Conservation (phyloP, 2,888 invertebrate genomes). For the Lymantria monacha region DNA sequence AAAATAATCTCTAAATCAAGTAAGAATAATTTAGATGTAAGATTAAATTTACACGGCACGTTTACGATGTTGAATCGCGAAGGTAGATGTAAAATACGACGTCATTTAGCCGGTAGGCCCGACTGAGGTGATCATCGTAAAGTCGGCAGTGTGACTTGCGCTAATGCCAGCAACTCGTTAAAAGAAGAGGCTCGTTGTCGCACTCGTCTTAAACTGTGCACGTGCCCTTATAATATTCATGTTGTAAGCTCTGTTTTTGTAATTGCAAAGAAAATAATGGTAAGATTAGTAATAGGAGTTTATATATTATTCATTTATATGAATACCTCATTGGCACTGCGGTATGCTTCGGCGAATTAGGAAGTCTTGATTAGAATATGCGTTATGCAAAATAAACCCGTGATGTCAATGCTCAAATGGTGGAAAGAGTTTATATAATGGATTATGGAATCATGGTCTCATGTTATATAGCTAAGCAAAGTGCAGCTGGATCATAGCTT, state of each 20-base stretch:
- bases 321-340: too few species aligned
- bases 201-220: conserved; percentile 2
- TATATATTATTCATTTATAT: too few species aligned
- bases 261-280: background rate
- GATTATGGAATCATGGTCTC: too few species aligned
- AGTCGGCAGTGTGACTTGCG: conserved; percentile 13
- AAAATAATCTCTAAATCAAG: conserved; percentile 27
- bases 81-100: conserved; percentile 38
- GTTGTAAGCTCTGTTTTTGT: background rate
- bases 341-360: too few species aligned
- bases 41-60: conserved; percentile 38
- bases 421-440: too few species aligned
- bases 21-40: conserved; percentile 33
- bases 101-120: conserved; percentile 35
- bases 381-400: too few species aligned
- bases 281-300: background rate
- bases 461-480: too few species aligned
- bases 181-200: conserved; percentile 7
- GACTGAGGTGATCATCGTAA: conserved; percentile 36
- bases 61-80: conserved; percentile 32
- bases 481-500: too few species aligned
- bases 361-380: too few species aligned
- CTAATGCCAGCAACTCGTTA: conserved; percentile 14
- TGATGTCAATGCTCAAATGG: too few species aligned
- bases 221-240: conserved; percentile 6